Evolutionary conservation across 92 coral and sea anemone genomes (phyloP).

Genomic region (Anthopleura xanthogrammica): DNA sequence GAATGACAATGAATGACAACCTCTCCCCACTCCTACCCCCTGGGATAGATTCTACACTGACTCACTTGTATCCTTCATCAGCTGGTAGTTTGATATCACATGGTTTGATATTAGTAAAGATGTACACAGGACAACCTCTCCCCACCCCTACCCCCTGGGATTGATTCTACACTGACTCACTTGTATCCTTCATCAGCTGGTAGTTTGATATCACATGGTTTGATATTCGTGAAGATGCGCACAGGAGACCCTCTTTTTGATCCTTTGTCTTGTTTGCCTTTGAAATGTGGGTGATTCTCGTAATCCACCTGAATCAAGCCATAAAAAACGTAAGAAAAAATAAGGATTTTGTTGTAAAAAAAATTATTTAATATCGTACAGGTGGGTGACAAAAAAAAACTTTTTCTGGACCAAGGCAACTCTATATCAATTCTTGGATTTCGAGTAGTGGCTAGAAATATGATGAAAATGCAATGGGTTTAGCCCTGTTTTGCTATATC

Average conservation of each 20-base stretch:
- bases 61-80: constrained; percentile 88
- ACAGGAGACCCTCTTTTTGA: constrained; percentile 90
- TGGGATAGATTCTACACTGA: too few relatives aligned
- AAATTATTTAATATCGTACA: too few relatives aligned
- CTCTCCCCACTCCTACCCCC: background rate
- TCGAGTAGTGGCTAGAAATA: too few relatives aligned
- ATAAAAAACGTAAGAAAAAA: background rate
- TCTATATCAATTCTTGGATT: too few relatives aligned
- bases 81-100: constrained; percentile 66
- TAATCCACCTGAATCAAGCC: constrained; percentile 69
- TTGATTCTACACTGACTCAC: constrained; percentile 29
- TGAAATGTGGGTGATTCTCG: constrained; percentile 93
- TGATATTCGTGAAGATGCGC: constrained; percentile 87
- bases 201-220: constrained; percentile 62
- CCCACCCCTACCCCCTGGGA: background rate
- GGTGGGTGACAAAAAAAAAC: too few relatives aligned
- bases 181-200: constrained; percentile 89
- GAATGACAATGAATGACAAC: background rate
- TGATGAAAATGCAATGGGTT: too few relatives aligned
- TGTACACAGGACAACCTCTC: background rate
- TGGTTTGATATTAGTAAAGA: constrained; percentile 83
- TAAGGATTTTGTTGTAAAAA: too few relatives aligned
- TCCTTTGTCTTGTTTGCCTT: constrained; percentile 61
- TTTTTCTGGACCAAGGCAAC: too few relatives aligned
- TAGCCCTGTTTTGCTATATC: too few relatives aligned